Percentiles rank a stretch among this genome's conserved stretches.
Conservation (phyloP, 2,113 vertebrate genomes). For the Brachyhypopomus occidentalis region DNA sequence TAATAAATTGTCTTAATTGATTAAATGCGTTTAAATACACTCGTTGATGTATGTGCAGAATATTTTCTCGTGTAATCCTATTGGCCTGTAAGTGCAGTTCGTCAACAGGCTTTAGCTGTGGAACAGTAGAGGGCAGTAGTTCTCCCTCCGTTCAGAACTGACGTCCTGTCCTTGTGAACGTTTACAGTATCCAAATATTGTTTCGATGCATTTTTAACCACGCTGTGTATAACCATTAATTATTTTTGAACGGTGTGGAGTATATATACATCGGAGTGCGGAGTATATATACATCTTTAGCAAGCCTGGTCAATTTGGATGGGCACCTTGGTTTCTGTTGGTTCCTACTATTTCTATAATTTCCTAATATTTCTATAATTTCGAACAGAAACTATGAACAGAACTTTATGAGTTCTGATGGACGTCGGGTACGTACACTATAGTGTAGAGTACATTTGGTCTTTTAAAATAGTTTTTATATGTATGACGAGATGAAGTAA, state of each 20-base stretch:
- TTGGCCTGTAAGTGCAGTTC: background rate
- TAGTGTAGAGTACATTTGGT: background rate
- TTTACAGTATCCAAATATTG: background rate
- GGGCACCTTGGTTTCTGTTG: too few relatives aligned
- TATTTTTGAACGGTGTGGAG: background rate
- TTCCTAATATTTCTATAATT: background rate
- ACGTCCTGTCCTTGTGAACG: background rate
- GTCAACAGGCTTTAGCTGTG: background rate
- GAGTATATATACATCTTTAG: background rate
- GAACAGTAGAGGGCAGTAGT: slow-evolving; percentile 54
- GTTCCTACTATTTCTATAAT: background rate
- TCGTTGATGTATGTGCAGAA: background rate
- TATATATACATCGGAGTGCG: background rate
- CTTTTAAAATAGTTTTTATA: background rate
- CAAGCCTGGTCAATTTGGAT: background rate
- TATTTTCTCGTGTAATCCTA: too few relatives aligned
- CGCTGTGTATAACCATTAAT: background rate
- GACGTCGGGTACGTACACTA: background rate
- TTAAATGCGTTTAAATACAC: too few relatives aligned
- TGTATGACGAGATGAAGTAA: background rate
- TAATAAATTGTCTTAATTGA: too few relatives aligned
- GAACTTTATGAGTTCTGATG: background rate
- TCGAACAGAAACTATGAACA: too few relatives aligned
- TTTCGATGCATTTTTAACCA: background rate
- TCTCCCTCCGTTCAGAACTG: slow-evolving; percentile 9